Evolutionary conservation across 1,140 invertebrate species (phyloP).

Genomic region (Aplysia californica): DNA sequence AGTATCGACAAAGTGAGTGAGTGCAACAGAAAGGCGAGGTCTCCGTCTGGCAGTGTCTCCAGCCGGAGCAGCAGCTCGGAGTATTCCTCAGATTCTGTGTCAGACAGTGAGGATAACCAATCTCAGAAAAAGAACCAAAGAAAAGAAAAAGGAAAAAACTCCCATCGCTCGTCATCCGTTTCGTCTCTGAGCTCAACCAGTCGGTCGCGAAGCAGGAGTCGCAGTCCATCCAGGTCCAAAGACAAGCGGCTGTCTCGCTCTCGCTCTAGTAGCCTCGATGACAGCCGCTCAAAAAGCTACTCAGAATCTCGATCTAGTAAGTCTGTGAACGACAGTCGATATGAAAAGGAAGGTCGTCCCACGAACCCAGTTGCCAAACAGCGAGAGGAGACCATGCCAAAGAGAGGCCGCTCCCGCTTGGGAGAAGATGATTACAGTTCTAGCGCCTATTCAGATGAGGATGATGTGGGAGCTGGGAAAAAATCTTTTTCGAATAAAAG

Average conservation of each 20-base stretch:
- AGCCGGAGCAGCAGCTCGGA: neutral
- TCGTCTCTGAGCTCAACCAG: conserved; percentile 9
- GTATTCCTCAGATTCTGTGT: conserved; percentile 16
- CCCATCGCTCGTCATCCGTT: neutral
- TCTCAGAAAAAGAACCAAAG: neutral
- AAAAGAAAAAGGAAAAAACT: neutral
- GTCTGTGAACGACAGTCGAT: no score
- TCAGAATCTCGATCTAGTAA: no score
- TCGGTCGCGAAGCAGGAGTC: neutral
- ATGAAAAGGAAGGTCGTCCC: neutral
- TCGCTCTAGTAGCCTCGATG: no score
- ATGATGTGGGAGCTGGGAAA: neutral
- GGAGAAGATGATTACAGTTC: neutral
- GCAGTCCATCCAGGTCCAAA: no score
- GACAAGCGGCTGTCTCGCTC: no score
- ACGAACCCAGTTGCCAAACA: conserved; percentile 2
- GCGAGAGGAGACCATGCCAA: neutral
- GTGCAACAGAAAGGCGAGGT: neutral
- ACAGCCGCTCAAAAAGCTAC: neutral
- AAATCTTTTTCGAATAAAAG: no score
- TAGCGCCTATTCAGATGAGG: conserved; percentile 13
- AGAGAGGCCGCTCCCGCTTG: neutral
- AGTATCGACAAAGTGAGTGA: neutral
- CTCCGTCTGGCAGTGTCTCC: neutral
- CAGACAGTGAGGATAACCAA: conserved; percentile 14